Evolutionary conservation across 2,888 invertebrate genomes (phyloP).

Genomic region (Erebia ligea): DNA sequence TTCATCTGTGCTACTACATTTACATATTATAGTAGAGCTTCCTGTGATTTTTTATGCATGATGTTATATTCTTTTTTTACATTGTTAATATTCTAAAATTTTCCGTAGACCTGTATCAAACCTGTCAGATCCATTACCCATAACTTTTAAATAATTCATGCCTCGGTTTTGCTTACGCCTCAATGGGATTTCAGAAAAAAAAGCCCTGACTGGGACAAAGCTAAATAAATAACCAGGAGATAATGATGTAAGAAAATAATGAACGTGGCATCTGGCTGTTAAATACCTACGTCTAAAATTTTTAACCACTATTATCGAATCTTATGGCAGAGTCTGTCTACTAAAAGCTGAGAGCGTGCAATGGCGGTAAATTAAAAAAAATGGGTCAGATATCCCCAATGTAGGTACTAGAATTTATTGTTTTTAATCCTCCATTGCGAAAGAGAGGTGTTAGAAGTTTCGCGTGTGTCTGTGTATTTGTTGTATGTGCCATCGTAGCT

Average conservation of each 20-base stretch:
- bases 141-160: constrained; percentile 13
- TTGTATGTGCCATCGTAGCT: no score
- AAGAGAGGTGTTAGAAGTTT: no score
- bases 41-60: not conserved
- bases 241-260: constrained; percentile 2
- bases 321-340: no score
- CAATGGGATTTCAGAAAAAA: not conserved
- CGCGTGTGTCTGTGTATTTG: no score
- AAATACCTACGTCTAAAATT: not conserved
- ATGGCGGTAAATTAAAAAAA: no score
- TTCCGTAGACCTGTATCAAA: not conserved
- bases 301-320: not conserved
- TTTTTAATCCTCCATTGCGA: no score
- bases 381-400: no score
- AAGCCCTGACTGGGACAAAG: not conserved
- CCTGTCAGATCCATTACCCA: not conserved
- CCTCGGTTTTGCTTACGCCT: not conserved
- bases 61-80: not conserved
- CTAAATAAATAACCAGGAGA: constrained; percentile 8
- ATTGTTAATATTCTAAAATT: not conserved
- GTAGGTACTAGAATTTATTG: no score
- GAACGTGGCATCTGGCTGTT: not conserved
- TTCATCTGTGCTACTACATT: no score
- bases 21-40: no score
- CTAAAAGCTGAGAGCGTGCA: no score